Base-by-base conservation (phyloP, 2,888 invertebrate species). In the Galeopsomyia nigrocyanea region DNA sequence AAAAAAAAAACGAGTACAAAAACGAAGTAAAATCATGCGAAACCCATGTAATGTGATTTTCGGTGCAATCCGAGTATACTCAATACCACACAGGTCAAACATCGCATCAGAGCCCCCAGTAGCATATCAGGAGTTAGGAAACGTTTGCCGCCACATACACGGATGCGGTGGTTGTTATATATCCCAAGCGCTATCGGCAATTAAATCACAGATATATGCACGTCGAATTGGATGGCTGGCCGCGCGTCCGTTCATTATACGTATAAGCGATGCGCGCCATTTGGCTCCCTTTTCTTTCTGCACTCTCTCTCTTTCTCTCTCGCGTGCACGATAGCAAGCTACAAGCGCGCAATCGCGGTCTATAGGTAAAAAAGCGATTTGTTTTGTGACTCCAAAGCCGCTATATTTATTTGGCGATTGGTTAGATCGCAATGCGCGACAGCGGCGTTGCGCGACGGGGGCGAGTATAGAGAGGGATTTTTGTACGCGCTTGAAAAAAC, bases 401-500 rank as follows among this genome's bases (percentile, higher is more conserved):
- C 61, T 71, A 56, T 75, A 75, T 74, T 75, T 74, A 74, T 75
- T 75, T 66, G 67, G 22, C 73, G 68, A 66, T 68, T 46, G 21
- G 26, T n/a, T 55, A 57, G 71, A 74, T 71, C 50, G 63, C 53
- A 65, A 63, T 39, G 58, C 57, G 70, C 64, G 74, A 68, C 68
- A 75, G 65, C 68, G 71, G 68, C 3, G 31, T n/a, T n/a, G n/a
- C n/a, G n/a, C n/a, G n/a, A 68, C 71, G 73, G 65, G 70, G 71
- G 68, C 3, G 31, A 62, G 68, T 74, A 26, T 74, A 22, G 50
- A 51, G 17, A 26, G 50, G 58, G 39, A 26, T 26, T 26, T 26
- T 26, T 26, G 58, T n/a, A 19, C 10, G 62, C 16, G 47, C 64
- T 26, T 69, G 73, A 71, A 73, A n/a, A 75, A 73, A 73, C 53